These are phyloP conservation scores for Patagioenas fasciata DNA, from an alignment of 2,113 vertebrate genomes.

Conservation along the genomic window DNA sequence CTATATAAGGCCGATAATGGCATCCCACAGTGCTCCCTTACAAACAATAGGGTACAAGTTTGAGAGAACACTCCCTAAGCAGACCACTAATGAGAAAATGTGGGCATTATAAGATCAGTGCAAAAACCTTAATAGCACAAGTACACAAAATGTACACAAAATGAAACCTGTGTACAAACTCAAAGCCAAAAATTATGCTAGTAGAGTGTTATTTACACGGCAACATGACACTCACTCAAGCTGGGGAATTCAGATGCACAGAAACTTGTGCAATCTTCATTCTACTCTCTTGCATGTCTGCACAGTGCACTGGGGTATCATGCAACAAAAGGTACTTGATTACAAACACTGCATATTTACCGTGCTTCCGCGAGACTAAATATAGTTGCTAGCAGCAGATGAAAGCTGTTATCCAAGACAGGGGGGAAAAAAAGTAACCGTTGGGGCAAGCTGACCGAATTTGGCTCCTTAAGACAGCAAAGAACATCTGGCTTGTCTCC, in stretches of 20 bases:
- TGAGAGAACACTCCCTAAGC: background rate
- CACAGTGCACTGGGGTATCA: background rate
- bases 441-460: background rate
- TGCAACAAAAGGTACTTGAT: background rate
- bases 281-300: background rate
- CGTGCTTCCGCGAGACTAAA: background rate
- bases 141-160: background rate
- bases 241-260: background rate
- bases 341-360: background rate
- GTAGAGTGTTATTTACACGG: background rate
- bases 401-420: background rate
- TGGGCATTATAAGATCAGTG: background rate
- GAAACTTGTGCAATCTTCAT: background rate
- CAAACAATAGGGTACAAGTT: background rate
- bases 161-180: background rate
- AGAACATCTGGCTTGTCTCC: background rate
- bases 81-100: background rate
- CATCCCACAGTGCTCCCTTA: background rate
- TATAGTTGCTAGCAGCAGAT: background rate
- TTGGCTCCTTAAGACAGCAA: background rate
- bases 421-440: background rate
- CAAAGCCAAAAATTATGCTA: background rate
- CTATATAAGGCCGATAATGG: background rate
- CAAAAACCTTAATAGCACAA: background rate
- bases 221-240: background rate